These are phyloP conservation scores for Melanophora roralis DNA, from an alignment of 2,888 invertebrate species.

Conservation along the genomic window DNA sequence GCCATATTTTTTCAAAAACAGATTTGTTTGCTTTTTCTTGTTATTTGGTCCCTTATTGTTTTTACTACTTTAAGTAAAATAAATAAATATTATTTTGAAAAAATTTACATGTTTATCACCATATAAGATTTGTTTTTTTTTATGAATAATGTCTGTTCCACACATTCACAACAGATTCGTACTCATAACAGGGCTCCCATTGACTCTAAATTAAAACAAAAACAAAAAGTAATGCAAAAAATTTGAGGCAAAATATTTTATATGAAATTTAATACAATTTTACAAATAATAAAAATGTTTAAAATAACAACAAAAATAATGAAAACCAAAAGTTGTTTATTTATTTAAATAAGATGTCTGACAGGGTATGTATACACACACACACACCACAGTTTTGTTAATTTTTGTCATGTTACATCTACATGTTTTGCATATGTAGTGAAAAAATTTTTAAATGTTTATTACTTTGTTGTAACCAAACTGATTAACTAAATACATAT, in stretches of 20 bases:
- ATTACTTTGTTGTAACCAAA: too few species aligned
- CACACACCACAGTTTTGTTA: too few species aligned
- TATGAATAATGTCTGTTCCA: conserved; percentile 37
- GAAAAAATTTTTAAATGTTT: too few species aligned
- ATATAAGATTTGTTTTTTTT: conserved; percentile 35
- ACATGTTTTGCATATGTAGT: too few species aligned
- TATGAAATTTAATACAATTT: conserved; percentile 27
- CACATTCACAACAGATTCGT: not conserved
- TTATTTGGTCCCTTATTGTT: conserved; percentile 7
- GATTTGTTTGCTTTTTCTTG: not conserved
- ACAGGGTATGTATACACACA: too few species aligned
- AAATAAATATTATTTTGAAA: conserved; percentile 48
- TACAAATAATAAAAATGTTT: conserved; percentile 36
- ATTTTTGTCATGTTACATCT: too few species aligned
- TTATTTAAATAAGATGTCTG: too few species aligned
- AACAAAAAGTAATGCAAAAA: not conserved
- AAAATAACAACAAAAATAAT: conserved; percentile 33
- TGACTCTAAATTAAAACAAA: not conserved
- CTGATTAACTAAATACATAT: too few species aligned
- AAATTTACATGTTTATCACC: conserved; percentile 52
- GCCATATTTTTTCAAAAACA: not conserved
- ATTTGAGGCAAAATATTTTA: conserved; percentile 7
- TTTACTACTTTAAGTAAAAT: conserved; percentile 25
- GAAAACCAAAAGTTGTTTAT: conserved; percentile 14
- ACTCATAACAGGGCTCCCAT: not conserved